Percentiles rank a stretch among this genome's conserved stretches.
These are phyloP conservation scores for Platyscapa corneri DNA, from an alignment of 1,140 invertebrate species.

Conservation along the genomic window DNA sequence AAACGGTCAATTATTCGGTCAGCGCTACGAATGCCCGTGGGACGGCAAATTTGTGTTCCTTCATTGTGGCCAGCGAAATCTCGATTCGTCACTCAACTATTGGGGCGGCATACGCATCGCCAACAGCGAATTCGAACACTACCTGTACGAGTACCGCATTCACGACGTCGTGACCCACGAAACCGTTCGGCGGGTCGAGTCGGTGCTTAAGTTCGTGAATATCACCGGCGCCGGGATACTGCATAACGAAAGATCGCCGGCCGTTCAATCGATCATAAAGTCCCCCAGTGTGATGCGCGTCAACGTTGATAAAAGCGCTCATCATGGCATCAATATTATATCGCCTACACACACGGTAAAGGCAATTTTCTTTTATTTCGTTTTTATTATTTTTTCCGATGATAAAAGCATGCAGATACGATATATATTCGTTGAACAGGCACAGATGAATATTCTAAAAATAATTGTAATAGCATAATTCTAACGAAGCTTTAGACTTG, in stretches of 20 bases:
- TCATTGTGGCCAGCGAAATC: slow-evolving; percentile 88
- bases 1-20: slow-evolving; percentile 91
- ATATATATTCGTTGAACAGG: too few relatives aligned
- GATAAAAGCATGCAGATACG: too few relatives aligned
- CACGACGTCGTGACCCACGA: slow-evolving; percentile 87
- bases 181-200: slow-evolving; percentile 80
- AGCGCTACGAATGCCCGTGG: slow-evolving; percentile 89
- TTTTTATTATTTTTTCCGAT: background rate
- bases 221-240: slow-evolving; percentile 96
- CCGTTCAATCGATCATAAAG: slow-evolving; percentile 90
- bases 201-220: slow-evolving; percentile 87
- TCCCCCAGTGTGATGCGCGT: slow-evolving; percentile 89
- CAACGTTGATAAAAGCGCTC: slow-evolving; percentile 88
- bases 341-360: slow-evolving; percentile 86
- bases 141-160: slow-evolving; percentile 86
- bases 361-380: background rate
- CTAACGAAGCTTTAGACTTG: too few relatives aligned
- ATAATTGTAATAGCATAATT: too few relatives aligned
- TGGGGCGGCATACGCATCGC: slow-evolving; percentile 98
- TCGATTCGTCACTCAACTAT: slow-evolving; percentile 83
- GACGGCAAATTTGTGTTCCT: slow-evolving; percentile 95
- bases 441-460: too few relatives aligned
- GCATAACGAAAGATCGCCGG: slow-evolving; percentile 95
- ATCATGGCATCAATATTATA: slow-evolving; percentile 94
- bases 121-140: slow-evolving; percentile 90